A percentile compares a stretch with the other conserved stretches of the same genome.
These are phyloP conservation scores for Chromis chromis DNA, from an alignment of 2,797 vertebrate genomes.

Conservation along the genomic window DNA sequence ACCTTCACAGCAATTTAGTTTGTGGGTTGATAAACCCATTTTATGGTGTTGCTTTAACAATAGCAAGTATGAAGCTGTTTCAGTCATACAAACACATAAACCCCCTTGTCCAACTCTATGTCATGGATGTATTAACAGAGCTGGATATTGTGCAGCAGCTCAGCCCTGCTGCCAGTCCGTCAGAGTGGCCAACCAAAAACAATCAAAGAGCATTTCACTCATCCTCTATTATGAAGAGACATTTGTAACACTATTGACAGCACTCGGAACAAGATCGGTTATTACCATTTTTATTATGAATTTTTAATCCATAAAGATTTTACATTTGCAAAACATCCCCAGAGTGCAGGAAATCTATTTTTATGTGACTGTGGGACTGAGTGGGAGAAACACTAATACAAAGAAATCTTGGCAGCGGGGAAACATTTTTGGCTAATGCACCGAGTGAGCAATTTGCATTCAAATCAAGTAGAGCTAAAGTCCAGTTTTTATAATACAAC, in stretches of 20 bases:
- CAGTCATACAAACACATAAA: not conserved
- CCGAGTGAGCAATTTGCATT: not conserved
- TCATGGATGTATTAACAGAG: not conserved
- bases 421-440: not conserved
- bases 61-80: not conserved
- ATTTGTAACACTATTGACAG: not conserved
- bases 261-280: not conserved
- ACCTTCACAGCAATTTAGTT: no score
- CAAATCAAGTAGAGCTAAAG: not conserved
- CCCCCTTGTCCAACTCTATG: no score
- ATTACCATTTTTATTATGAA: not conserved
- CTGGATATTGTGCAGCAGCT: not conserved
- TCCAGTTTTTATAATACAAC: not conserved
- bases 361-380: not conserved
- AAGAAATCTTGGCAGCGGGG: not conserved
- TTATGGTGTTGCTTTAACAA: not conserved
- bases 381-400: not conserved
- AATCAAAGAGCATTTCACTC: not conserved
- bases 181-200: not conserved
- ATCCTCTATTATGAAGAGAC: not conserved
- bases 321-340: not conserved
- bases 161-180: no score
- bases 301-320: not conserved
- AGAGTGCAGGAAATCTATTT: not conserved
- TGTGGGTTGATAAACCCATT: no score